Evolutionary conservation across 1,140 invertebrate genomes (phyloP).

Genomic region (Neotoxoptera formosana): DNA sequence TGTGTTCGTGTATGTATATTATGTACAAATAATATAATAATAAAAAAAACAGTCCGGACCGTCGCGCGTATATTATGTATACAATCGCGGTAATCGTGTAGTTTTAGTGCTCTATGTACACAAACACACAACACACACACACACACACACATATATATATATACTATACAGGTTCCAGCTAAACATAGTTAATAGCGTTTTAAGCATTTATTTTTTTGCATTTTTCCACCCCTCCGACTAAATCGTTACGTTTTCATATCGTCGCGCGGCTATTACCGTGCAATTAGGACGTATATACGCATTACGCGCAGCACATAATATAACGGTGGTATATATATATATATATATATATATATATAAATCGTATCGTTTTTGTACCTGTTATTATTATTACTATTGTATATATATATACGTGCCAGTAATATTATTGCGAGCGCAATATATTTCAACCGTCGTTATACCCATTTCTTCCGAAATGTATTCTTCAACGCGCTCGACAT

Average conservation of each 20-base stretch:
- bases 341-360: too few species aligned
- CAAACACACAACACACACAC: background rate
- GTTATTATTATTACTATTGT: background rate
- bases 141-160: background rate
- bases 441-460: conserved; percentile 11
- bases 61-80: background rate
- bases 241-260: conserved; percentile 4
- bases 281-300: background rate
- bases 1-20: background rate
- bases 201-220: background rate
- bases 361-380: background rate
- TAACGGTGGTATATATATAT: background rate
- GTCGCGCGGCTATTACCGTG: background rate
- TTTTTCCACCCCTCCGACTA: background rate
- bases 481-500: background rate
- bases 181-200: background rate
- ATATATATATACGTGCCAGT: background rate
- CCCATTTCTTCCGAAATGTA: background rate
- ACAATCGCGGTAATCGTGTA: conserved; percentile 1
- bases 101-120: background rate
- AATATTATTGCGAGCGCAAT: background rate
- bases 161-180: background rate
- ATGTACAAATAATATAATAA: conserved; percentile 6
- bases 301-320: background rate
- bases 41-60: background rate